phyloP scores from a whole-genome alignment of 2,113 vertebrate species.

The Callipepla californica region DNA sequence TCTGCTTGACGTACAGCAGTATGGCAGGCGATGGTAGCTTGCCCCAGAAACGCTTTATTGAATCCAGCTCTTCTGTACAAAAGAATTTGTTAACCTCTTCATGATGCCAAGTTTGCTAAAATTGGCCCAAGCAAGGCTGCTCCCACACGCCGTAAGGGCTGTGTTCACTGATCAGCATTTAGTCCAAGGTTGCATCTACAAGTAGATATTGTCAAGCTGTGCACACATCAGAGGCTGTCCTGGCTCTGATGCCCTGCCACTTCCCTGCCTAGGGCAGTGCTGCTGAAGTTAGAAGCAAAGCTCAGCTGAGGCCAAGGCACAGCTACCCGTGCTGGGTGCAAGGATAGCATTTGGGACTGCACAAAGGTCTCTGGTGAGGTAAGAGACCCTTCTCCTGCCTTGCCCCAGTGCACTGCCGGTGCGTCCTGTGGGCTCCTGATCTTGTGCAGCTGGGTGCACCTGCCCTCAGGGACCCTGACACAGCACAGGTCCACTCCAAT shows the following conservation, averaged over 20 bases:
- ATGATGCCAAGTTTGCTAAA: constrained; percentile 60
- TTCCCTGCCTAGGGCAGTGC: background rate
- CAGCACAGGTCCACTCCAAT: background rate
- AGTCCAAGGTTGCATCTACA: background rate
- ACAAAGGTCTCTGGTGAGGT: background rate
- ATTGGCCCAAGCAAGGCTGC: background rate
- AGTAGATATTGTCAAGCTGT: background rate
- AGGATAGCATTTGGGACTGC: background rate
- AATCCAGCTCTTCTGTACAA: constrained; percentile 75
- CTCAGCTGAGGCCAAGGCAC: background rate
- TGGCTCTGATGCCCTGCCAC: background rate
- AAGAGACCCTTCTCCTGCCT: background rate
- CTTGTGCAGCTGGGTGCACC: accelerated
- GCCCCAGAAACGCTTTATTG: constrained; percentile 77
- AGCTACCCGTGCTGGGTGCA: background rate
- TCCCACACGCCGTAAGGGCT: background rate
- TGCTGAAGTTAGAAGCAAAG: background rate
- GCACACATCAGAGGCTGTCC: background rate
- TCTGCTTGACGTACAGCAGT: constrained; percentile 69
- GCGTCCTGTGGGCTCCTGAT: background rate
- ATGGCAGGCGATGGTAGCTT: constrained; percentile 67
- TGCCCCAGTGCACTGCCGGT: background rate
- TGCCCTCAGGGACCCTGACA: background rate
- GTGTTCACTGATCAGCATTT: background rate
- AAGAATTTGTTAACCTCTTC: constrained; percentile 69